These are phyloP conservation scores for Muscicapa striata DNA, from an alignment of 2,797 vertebrate species.

Conservation along the genomic window DNA sequence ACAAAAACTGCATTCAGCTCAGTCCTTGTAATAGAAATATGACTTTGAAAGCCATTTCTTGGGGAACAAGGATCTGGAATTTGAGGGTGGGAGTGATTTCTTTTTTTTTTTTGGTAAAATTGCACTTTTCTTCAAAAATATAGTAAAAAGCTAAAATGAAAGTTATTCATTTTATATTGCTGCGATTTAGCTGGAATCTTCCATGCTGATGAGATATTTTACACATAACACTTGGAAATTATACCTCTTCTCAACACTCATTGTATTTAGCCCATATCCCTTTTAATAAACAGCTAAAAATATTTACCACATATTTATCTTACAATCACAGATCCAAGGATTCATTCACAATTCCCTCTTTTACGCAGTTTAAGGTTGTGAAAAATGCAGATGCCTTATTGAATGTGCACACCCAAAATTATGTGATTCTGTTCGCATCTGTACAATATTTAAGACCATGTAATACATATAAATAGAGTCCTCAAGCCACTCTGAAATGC, in stretches of 20 bases:
- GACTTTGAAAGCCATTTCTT: background rate
- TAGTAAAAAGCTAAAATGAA: background rate
- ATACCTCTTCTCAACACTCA: background rate
- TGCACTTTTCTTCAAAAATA: background rate
- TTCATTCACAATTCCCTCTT: slow-evolving; percentile 25
- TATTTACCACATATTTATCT: slow-evolving; percentile 67
- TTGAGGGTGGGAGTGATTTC: background rate
- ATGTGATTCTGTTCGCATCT: slow-evolving; percentile 55
- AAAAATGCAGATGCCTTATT: slow-evolving; percentile 29
- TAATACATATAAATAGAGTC: slow-evolving; percentile 66
- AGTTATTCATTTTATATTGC: background rate
- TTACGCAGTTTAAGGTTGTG: slow-evolving; percentile 49
- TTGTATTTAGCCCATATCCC: background rate
- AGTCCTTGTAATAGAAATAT: background rate
- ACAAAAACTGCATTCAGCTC: background rate
- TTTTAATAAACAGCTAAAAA: slow-evolving; percentile 43
- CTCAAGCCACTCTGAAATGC: slow-evolving; percentile 53
- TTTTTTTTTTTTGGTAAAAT: background rate
- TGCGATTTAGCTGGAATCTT: background rate
- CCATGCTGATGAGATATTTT: slow-evolving; percentile 38
- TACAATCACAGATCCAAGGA: slow-evolving; percentile 42
- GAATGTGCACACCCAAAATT: slow-evolving; percentile 22
- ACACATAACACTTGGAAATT: slow-evolving; percentile 33
- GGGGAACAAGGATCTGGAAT: background rate
- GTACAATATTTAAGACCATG: slow-evolving; percentile 68